Conservation (phyloP, 1,140 invertebrate genomes). For the Condylostylus longicornis region DNA sequence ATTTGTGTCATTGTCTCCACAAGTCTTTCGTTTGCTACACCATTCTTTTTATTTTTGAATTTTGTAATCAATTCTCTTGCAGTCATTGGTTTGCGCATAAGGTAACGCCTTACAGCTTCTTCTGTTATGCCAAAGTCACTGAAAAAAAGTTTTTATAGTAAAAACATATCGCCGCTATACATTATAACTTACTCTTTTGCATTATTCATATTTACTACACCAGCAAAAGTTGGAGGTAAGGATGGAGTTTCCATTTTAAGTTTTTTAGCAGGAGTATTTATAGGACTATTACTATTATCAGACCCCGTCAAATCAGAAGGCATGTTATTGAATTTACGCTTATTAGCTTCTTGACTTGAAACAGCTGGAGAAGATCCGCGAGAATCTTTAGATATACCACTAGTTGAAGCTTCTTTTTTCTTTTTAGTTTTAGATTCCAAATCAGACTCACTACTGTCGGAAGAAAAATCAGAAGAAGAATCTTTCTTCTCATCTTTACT, state of each 20-base stretch:
- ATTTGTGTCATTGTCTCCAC: conserved; percentile 89
- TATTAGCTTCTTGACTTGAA: conserved; percentile 19
- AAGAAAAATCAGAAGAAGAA: conserved; percentile 56
- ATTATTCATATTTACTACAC: conserved; percentile 22
- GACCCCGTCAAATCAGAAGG: conserved; percentile 36
- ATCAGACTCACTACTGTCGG: conserved; percentile 57
- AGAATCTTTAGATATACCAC: too few species aligned
- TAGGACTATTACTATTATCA: conserved; percentile 30
- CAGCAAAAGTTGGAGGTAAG: conserved; percentile 25
- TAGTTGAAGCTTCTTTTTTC: too few species aligned
- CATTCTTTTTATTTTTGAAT: conserved; percentile 90
- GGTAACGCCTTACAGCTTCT: conserved; percentile 81
- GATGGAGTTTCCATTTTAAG: conserved; percentile 39
- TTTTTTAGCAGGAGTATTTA: conserved; percentile 40
- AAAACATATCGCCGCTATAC: too few species aligned
- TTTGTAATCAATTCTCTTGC: conserved; percentile 87
- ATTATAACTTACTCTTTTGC: conserved; percentile 22
- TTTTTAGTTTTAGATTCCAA: conserved; percentile 33
- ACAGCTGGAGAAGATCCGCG: conserved; percentile 46
- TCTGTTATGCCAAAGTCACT: conserved; percentile 85
- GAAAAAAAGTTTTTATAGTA: too few species aligned
- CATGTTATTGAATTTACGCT: conserved; percentile 34
- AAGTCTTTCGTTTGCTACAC: conserved; percentile 72
- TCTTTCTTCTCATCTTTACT: conserved; percentile 49
- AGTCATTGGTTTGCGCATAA: conserved; percentile 91